A percentile compares a stretch with the other conserved stretches of the same genome.
These are phyloP conservation scores for Chromoteleia sp. DNA, from an alignment of 2,888 invertebrate species.

Conservation along the genomic window DNA sequence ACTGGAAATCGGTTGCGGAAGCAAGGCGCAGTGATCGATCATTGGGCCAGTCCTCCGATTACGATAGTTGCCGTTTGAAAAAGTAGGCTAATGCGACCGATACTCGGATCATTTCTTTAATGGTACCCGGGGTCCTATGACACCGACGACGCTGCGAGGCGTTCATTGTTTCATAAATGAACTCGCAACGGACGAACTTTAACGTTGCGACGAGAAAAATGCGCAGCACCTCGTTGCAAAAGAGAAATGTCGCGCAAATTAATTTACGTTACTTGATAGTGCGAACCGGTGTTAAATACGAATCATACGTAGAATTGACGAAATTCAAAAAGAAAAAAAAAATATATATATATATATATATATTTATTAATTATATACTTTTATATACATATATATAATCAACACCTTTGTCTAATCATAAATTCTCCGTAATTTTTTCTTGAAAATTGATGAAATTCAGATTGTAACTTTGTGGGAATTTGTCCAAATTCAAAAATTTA, in stretches of 20 bases:
- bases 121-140: slow-evolving; percentile 59
- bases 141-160: slow-evolving; percentile 40
- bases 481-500: too few species aligned
- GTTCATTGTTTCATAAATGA: slow-evolving; percentile 57
- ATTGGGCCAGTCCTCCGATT: slow-evolving; percentile 54
- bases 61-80: slow-evolving; percentile 60
- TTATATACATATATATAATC: too few species aligned
- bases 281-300: too few species aligned
- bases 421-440: too few species aligned
- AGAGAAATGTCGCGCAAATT: too few species aligned
- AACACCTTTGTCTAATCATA: too few species aligned
- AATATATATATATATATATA: too few species aligned
- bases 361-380: too few species aligned
- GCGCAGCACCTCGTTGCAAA: not conserved
- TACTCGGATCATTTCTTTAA: slow-evolving; percentile 68
- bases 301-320: too few species aligned
- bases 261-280: not conserved
- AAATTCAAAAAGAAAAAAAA: too few species aligned
- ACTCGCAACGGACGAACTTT: slow-evolving; percentile 15
- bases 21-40: slow-evolving; percentile 66
- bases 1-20: slow-evolving; percentile 62
- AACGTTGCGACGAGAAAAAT: slow-evolving; percentile 17
- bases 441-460: too few species aligned
- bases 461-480: too few species aligned
- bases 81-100: slow-evolving; percentile 66